Base-by-base conservation (phyloP, 2,888 invertebrate species). In the Schizaphis graminum region DNA sequence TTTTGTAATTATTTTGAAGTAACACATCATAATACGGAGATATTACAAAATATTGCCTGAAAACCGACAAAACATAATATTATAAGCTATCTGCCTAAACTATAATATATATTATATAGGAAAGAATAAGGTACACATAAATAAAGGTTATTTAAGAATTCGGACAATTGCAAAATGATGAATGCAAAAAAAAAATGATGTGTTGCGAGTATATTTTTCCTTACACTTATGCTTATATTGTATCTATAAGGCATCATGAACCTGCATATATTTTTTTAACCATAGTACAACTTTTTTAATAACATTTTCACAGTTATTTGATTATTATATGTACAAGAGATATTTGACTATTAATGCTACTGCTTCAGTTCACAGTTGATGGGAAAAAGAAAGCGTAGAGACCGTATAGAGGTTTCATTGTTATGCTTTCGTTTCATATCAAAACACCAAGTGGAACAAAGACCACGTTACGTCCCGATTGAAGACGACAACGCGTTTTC, bases 351-450 rank as follows among this genome's bases (percentile, higher is more conserved):
- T 86, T 41, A 28, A n/a, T 44, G 49, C 84, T 61, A 93, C 57
- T 49, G 35, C 61, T 61, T 67, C 49, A 89, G 67, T 86, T 61
- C 86, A 94, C 49, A 89, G 67, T 86, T 61, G 91, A 94, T 86
- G 91, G 67, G 90, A 91, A 94, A 94, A 94, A 94, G 94, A 94
- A 94, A 94, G 94, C 94, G 94, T 91, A 91, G 57, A 93, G 49
- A 93, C 57, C 8, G 77, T 24, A 84, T 84, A 41, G 93, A 89
- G 61, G 94, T 91, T 91, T 94, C 94, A 94, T 94, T 94, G 94
- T 94, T 91, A 94, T 94, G 91, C 94, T 94, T 94, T 94, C 94
- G 94, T 90, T 94, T 91, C 94, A 87, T 94, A 87, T 94, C 91
- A 91, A 86, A 91, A 90, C 92, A 77, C 92, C 94, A 91, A 94